A percentile compares a stretch with the other conserved stretches of the same genome.
Conservation (phyloP, 2,888 invertebrate genomes). For the Actias luna region DNA sequence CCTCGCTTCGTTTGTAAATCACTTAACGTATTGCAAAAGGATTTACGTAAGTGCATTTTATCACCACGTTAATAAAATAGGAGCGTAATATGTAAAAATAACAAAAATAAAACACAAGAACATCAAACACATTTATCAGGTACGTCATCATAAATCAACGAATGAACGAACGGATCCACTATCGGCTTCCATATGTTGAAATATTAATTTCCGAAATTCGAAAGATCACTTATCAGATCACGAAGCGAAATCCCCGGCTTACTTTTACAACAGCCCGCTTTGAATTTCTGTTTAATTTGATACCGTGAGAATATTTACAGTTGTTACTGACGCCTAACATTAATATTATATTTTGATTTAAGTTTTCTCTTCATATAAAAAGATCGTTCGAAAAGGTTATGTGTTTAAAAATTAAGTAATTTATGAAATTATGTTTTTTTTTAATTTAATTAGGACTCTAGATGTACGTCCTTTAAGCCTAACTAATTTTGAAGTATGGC, state of each 20-base stretch:
- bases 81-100: neutral
- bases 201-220: conserved; percentile 6
- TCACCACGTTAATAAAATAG: no score
- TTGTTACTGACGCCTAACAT: neutral
- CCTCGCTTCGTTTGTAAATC: no score
- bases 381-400: neutral
- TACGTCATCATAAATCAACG: neutral
- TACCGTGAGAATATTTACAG: neutral
- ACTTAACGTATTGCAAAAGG: no score
- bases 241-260: neutral
- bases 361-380: neutral
- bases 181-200: neutral
- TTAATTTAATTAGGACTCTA: no score
- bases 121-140: neutral
- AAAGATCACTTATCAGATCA: neutral
- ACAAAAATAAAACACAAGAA: neutral
- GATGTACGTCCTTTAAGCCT: no score
- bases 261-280: neutral
- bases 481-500: no score
- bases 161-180: neutral
- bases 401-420: neutral
- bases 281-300: conserved; percentile 1
- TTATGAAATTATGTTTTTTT: no score
- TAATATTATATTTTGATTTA: neutral
- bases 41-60: no score